A percentile compares a stretch with the other conserved stretches of the same genome.
Conservation (phyloP, 1,140 invertebrate genomes). For the Oedothorax gibbosus region DNA sequence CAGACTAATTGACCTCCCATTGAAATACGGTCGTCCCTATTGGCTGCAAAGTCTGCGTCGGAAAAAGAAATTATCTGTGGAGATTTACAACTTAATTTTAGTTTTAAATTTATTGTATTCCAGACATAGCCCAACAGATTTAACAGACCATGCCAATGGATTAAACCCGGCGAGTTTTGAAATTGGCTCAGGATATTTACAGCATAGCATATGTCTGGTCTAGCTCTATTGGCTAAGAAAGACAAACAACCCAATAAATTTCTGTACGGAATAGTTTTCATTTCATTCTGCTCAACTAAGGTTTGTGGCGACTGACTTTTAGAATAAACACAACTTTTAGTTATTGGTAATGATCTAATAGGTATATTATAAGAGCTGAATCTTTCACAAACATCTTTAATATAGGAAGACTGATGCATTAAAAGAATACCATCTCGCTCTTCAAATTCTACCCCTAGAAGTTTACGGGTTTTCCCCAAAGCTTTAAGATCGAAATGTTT, state of each 20-base stretch:
- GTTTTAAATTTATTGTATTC: background rate
- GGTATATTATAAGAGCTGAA: background rate
- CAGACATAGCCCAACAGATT: constrained; percentile 2
- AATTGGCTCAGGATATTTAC: constrained; percentile 4
- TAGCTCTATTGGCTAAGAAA: background rate
- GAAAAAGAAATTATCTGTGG: too few species aligned
- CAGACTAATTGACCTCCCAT: background rate
- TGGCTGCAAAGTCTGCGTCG: constrained; percentile 16
- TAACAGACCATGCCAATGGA: background rate
- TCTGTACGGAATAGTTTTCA: constrained; percentile 3
- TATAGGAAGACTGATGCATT: background rate
- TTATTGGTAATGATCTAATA: background rate
- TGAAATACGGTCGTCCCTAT: background rate
- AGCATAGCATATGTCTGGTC: background rate
- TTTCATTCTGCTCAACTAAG: background rate
- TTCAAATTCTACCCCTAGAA: background rate
- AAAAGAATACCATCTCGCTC: background rate
- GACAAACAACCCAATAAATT: background rate
- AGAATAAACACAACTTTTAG: background rate
- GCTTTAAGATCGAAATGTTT: constrained; percentile 12
- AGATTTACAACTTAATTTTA: too few species aligned
- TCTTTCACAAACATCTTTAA: background rate
- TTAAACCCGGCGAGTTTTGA: constrained; percentile 2
- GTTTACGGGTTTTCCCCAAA: background rate
- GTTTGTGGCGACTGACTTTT: background rate